Percentiles rank a stretch among this genome's conserved stretches.
Evolutionary conservation across 2,797 vertebrate genomes (phyloP).

Genomic region (Phrynocephalus forsythii): DNA sequence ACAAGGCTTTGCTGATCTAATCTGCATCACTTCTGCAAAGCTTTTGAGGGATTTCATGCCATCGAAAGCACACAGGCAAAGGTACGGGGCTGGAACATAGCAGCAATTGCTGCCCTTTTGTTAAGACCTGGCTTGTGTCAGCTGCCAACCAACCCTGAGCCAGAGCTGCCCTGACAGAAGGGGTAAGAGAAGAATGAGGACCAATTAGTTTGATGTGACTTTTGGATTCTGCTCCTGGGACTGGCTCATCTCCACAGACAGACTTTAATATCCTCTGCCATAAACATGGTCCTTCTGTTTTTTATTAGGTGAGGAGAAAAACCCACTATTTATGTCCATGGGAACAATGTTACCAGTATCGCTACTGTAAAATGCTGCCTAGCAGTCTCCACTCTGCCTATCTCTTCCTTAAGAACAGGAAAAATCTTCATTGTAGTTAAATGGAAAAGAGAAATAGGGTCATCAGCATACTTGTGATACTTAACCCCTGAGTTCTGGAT

Average conservation of each 20-base stretch:
- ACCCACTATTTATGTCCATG: constrained; percentile 53
- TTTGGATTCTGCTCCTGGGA: constrained; percentile 49
- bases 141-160: constrained; percentile 36
- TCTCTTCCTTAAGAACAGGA: background rate
- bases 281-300: background rate
- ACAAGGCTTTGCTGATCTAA: background rate
- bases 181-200: constrained; percentile 34
- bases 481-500: too few relatives aligned
- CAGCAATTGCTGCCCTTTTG: constrained; percentile 25
- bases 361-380: constrained; percentile 14
- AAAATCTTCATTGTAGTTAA: too few relatives aligned
- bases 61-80: constrained; percentile 17
- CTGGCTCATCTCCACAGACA: constrained; percentile 61
- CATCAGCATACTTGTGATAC: too few relatives aligned
- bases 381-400: background rate
- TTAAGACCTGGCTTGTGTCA: constrained; percentile 1
- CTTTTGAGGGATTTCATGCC: background rate
- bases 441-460: too few relatives aligned
- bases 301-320: constrained; percentile 36
- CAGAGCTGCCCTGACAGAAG: constrained; percentile 41
- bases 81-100: constrained; percentile 13
- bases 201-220: constrained; percentile 60
- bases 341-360: constrained; percentile 13
- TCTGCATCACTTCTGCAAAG: background rate
- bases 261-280: constrained; percentile 63